These are phyloP conservation scores for Trypoxylon attenuatum DNA, from an alignment of 2,888 invertebrate genomes.

Conservation along the genomic window DNA sequence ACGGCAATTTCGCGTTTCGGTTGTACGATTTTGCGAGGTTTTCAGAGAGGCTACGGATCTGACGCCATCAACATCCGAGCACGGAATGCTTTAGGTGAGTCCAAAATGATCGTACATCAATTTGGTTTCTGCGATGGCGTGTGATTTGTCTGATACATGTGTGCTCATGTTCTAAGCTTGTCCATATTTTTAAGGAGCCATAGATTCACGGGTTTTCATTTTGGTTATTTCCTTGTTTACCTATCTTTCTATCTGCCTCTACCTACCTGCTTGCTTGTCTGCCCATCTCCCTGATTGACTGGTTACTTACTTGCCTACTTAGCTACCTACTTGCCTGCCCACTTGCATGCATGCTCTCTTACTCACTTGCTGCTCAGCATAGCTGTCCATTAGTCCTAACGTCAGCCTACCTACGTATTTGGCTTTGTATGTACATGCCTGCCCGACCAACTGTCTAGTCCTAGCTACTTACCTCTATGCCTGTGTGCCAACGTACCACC, in stretches of 20 bases:
- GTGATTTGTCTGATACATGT: constrained; percentile 65
- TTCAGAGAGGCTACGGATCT: constrained; percentile 54
- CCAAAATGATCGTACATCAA: constrained; percentile 54
- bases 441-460: too few species aligned
- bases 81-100: constrained; percentile 84
- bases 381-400: too few species aligned
- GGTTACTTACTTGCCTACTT: too few species aligned
- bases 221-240: not conserved
- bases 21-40: constrained; percentile 55
- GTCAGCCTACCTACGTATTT: too few species aligned
- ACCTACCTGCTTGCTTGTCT: not conserved
- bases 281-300: not conserved
- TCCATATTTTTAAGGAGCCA: constrained; percentile 37
- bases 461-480: too few species aligned
- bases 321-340: too few species aligned
- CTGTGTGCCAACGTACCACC: too few species aligned
- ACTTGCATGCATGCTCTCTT: too few species aligned
- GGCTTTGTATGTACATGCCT: too few species aligned
- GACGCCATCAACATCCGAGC: constrained; percentile 76
- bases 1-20: constrained; percentile 57
- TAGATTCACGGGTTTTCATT: not conserved
- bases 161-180: constrained; percentile 61
- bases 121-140: constrained; percentile 57
- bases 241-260: not conserved
- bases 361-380: too few species aligned